Conservation (phyloP, 2,113 vertebrate genomes). For the Heloderma charlesbogerti region DNA sequence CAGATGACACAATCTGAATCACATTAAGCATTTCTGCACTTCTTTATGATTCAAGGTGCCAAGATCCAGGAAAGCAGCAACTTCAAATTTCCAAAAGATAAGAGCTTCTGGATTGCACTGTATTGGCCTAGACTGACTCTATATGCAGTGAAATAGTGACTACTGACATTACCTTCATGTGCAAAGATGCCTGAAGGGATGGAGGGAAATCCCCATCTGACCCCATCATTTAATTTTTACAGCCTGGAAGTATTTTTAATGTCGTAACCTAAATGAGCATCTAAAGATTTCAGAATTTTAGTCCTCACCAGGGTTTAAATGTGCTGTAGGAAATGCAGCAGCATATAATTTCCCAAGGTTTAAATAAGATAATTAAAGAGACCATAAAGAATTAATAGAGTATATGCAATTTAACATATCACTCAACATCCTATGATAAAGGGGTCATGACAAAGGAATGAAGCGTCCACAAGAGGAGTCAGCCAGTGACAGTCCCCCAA, state of each 20-base stretch:
- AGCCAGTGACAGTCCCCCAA: no score
- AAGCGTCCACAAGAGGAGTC: no score
- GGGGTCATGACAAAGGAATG: no score
- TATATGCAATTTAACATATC: no score
- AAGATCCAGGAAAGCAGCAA: background rate
- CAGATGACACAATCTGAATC: constrained; percentile 1
- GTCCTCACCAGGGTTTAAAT: background rate
- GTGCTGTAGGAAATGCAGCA: background rate
- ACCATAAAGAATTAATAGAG: no score
- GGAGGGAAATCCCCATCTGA: background rate
- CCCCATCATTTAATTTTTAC: background rate
- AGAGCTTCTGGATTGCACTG: background rate
- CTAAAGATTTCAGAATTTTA: background rate
- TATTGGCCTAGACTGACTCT: background rate
- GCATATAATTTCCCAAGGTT: background rate
- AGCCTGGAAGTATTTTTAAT: background rate
- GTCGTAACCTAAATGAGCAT: background rate
- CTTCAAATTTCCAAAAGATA: background rate
- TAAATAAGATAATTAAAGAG: no score
- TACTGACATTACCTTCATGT: background rate
- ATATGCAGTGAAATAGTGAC: background rate
- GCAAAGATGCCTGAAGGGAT: background rate
- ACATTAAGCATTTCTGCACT: background rate
- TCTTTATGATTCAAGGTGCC: background rate
- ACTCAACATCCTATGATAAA: no score